phyloP scores from a whole-genome alignment of 2,113 vertebrate species.

The Upupa epops region DNA sequence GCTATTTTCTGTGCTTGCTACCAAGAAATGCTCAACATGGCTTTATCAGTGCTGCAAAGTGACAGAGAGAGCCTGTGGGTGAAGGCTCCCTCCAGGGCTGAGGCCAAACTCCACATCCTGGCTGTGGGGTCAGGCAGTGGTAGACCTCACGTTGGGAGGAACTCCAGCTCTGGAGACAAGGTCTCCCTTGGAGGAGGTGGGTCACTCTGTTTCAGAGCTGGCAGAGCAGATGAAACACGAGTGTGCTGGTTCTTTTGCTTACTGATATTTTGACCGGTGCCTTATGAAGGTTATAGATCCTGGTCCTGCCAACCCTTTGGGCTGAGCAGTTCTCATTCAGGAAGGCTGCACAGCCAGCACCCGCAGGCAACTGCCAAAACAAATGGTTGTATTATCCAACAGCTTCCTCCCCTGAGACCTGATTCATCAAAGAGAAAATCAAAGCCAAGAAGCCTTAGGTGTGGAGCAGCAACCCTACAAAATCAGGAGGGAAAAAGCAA shows the following conservation, averaged over 20 bases:
- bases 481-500: background rate
- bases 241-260: background rate
- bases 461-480: background rate
- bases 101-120: background rate
- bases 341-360: background rate
- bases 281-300: background rate
- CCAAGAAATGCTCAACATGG: background rate
- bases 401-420: background rate
- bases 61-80: background rate
- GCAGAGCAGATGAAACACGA: background rate
- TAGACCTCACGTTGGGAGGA: background rate
- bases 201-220: background rate
- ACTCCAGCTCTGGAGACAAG: background rate
- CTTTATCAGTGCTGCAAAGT: background rate
- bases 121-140: background rate
- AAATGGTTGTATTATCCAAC: conserved; percentile 12
- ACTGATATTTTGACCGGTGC: background rate
- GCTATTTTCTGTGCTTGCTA: background rate
- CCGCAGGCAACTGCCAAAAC: conserved; percentile 12
- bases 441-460: conserved; percentile 8
- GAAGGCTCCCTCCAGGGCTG: background rate
- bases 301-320: background rate
- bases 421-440: background rate
- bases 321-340: background rate
- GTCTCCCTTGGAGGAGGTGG: background rate